These are phyloP conservation scores for Adelognathus sp. DNA, from an alignment of 2,888 invertebrate species.

Conservation along the genomic window DNA sequence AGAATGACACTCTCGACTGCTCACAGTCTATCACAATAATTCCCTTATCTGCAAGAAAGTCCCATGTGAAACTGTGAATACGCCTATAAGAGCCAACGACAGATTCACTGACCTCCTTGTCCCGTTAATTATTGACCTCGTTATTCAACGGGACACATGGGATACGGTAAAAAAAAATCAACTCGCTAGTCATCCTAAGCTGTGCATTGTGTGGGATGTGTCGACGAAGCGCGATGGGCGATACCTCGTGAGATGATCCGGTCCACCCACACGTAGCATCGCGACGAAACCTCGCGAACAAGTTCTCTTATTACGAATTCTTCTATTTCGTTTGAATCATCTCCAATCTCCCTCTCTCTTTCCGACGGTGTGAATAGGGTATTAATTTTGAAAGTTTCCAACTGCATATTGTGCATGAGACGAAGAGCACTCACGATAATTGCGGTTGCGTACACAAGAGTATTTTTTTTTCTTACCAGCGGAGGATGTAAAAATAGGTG, in stretches of 20 bases:
- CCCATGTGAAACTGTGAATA: neutral
- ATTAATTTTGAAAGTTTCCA: neutral
- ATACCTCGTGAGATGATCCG: conserved; percentile 6
- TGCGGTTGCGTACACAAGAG: too few species aligned
- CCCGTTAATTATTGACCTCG: conserved; percentile 38
- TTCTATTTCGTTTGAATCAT: neutral
- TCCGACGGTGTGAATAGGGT: neutral
- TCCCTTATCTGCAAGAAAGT: too few species aligned
- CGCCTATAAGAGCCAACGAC: neutral
- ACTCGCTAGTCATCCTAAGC: conserved; percentile 33
- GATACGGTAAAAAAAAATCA: neutral
- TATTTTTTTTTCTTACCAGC: too few species aligned
- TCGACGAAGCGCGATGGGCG: neutral
- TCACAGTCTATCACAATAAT: too few species aligned
- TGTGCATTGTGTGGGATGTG: conserved; percentile 26
- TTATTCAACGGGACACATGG: conserved; percentile 26
- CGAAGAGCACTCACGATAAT: neutral
- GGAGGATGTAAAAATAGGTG: conserved; percentile 3
- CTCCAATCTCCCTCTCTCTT: neutral
- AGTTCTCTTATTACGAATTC: neutral
- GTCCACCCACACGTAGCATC: neutral
- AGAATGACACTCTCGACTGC: too few species aligned
- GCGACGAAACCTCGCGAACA: neutral
- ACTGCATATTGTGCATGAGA: neutral
- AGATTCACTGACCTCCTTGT: conserved; percentile 20